Conservation (phyloP, 2,113 vertebrate species). For the Lepisosteus oculatus region DNA sequence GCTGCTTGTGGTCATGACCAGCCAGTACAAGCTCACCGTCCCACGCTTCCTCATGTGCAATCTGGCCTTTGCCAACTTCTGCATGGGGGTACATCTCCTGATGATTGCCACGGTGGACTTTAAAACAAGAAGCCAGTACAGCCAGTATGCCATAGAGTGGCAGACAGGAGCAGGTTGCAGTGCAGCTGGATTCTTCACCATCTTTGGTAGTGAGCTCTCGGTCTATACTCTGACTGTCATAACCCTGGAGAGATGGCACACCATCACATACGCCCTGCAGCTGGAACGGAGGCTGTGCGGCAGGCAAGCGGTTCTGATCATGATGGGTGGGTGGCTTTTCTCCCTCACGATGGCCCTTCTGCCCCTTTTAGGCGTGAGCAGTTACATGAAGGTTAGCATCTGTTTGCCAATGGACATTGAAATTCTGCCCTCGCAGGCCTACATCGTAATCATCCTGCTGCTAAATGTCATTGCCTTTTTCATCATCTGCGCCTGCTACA, state of each 20-base stretch:
- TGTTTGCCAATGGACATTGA: slow-evolving; percentile 81
- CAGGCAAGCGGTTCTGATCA: slow-evolving; percentile 62
- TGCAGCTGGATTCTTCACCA: slow-evolving; percentile 71
- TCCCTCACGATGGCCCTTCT: slow-evolving; percentile 58
- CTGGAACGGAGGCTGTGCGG: slow-evolving; percentile 66
- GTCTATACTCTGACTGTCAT: slow-evolving; percentile 75
- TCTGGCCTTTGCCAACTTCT: slow-evolving; percentile 77
- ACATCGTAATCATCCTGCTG: slow-evolving; percentile 68
- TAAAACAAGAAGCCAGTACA: slow-evolving; percentile 71
- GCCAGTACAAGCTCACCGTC: slow-evolving; percentile 71
- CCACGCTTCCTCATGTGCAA: slow-evolving; percentile 83
- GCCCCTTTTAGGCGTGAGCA: slow-evolving; percentile 75
- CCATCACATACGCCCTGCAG: slow-evolving; percentile 76
- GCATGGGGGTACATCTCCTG: slow-evolving; percentile 78
- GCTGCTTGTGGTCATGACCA: slow-evolving; percentile 65
- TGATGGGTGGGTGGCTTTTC: slow-evolving; percentile 73
- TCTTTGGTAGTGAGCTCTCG: slow-evolving; percentile 77
- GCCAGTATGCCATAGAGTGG: slow-evolving; percentile 80
- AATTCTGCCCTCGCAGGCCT: slow-evolving; percentile 67
- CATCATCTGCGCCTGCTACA: slow-evolving; percentile 74
- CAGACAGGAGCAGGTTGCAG: slow-evolving; percentile 72
- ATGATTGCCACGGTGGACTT: slow-evolving; percentile 73
- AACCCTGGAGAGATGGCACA: slow-evolving; percentile 78
- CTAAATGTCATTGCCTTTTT: slow-evolving; percentile 73
- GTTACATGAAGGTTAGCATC: slow-evolving; percentile 80